A percentile compares a stretch with the other conserved stretches of the same genome.
Conservation (phyloP, 2,888 invertebrate species). For the Subacronicta megacephala region DNA sequence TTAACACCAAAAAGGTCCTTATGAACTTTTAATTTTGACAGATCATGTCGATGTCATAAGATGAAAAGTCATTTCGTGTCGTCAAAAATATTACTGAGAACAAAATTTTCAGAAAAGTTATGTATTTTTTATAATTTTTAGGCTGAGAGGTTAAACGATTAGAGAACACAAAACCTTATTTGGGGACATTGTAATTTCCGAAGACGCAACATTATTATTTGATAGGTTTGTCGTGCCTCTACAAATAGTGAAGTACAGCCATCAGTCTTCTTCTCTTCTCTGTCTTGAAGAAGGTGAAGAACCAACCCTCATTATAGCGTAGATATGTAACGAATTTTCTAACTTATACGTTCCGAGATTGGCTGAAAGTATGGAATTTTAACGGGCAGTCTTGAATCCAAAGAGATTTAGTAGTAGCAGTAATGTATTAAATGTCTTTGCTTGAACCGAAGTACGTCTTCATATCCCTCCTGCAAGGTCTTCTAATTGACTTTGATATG, state of each 20-base stretch:
- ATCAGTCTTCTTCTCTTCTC: background rate
- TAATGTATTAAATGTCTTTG: too few relatives aligned
- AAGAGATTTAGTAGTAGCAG: too few relatives aligned
- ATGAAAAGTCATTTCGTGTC: background rate
- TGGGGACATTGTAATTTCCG: too few relatives aligned
- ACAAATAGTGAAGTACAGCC: background rate
- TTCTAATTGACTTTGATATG: too few relatives aligned
- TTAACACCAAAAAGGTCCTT: background rate
- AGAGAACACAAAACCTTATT: background rate
- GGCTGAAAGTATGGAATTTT: too few relatives aligned
- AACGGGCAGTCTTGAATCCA: background rate
- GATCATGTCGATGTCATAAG: background rate
- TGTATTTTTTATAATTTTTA: background rate
- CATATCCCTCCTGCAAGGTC: too few relatives aligned
- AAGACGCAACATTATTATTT: too few relatives aligned
- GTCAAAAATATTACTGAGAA: slow-evolving; percentile 1
- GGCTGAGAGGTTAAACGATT: background rate
- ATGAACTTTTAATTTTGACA: background rate
- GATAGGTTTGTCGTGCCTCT: too few relatives aligned
- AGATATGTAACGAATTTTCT: too few relatives aligned
- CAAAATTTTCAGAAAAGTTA: background rate
- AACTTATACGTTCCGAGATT: too few relatives aligned
- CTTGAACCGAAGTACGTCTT: background rate
- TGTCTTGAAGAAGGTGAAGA: background rate
- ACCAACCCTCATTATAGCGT: background rate